Conservation (phyloP, 1,140 invertebrate species). For the Drosophila pseudoananassae region DNA sequence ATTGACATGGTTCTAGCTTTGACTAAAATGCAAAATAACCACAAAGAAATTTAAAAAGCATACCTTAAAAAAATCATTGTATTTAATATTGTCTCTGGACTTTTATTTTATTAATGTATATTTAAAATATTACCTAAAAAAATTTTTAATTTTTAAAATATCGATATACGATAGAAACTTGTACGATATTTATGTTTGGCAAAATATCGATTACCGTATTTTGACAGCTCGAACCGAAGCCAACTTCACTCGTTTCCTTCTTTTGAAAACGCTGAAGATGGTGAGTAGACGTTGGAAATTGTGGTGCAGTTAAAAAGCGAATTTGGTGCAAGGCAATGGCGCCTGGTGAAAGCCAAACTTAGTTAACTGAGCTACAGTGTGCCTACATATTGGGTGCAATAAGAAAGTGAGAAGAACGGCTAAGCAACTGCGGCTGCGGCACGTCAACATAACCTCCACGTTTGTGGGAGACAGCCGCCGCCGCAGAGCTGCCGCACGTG, state of each 20-base stretch:
- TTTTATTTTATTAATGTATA: too few species aligned
- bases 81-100: too few species aligned
- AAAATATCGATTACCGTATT: background rate
- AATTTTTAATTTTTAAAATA: too few species aligned
- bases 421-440: constrained; percentile 15
- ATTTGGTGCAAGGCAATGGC: constrained; percentile 13
- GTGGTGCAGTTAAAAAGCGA: constrained; percentile 52
- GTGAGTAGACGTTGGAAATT: constrained; percentile 75
- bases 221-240: constrained; percentile 50
- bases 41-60: too few species aligned
- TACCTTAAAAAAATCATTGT: too few species aligned
- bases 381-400: constrained; percentile 8
- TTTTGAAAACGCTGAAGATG: constrained; percentile 82
- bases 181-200: background rate
- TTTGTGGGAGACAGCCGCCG: background rate
- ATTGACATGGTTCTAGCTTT: too few species aligned
- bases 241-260: constrained; percentile 81
- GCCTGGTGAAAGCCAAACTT: constrained; percentile 9
- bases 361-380: constrained; percentile 1
- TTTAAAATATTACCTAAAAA: too few species aligned
- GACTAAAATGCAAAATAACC: too few species aligned
- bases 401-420: constrained; percentile 52
- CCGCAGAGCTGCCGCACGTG: constrained; percentile 50
- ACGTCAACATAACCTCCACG: constrained; percentile 66
- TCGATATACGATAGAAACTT: too few species aligned